Evolutionary conservation across 2,113 vertebrate genomes (phyloP), one percentile per base, ranked within the genome.

Genomic region (Thamnaconus septentrionalis): DNA sequence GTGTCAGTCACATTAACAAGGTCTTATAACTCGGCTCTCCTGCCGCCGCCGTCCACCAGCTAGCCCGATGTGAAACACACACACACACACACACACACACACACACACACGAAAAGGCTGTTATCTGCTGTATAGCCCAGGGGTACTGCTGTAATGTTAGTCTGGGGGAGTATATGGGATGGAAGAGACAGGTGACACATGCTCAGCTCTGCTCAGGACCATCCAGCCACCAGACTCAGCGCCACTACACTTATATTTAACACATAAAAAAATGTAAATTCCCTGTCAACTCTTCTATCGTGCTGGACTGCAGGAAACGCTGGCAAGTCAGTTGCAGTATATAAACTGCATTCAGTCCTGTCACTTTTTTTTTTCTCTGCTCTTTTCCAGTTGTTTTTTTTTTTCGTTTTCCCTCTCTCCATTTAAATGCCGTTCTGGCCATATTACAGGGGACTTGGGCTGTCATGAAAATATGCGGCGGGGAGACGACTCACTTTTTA

Each of bases 1-100:
- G 50, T 71, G 69, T 80, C 81, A 81, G 73, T 85, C 83, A 87
- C 82, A 73, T 82, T 87, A 79, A 85, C 80, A 77, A 85, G 86
- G 73, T 76, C 69, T 75, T 78, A 66, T 71, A 71, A 68, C 80
- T 75, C 63, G 55, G 58, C 66, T 82, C 66, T 60, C 56, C 71
- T 66, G 41, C 54, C n/a, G n/a, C 68, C 12, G 49, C 69, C 18
- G 49, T 31, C 58, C 72, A 57, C 54, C 8, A 5, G 31, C 62
- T 6, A 6, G n/a, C 50, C 50, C 50, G 4, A 6, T 5, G 7
- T 31, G 50, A n/a, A 12, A 59, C 44, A 61, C 60, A 53, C n/a
- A 59, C 73, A 61, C 53, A 7, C 52, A 5, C 18, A 31, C 18
- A 31, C 18, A 31, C 18, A 31, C 18, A 31, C 18, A 31, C 18